Percentiles rank a stretch among this genome's conserved stretches.
phyloP scores from a whole-genome alignment of 2,113 vertebrate species.

The Planiliza haematocheilus region DNA sequence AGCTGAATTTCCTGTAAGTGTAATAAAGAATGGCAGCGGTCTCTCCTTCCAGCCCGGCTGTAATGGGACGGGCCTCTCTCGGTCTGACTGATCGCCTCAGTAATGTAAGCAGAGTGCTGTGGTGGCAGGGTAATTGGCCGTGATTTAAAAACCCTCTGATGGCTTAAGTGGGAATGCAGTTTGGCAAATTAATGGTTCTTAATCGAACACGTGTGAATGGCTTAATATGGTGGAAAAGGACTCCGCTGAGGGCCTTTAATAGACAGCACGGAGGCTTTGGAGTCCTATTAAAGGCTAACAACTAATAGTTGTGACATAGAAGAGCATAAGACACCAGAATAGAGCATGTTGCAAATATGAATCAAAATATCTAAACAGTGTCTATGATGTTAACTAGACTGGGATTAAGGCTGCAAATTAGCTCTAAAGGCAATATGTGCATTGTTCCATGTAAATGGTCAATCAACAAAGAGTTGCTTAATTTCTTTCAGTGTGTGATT shows the following conservation, averaged over 20 bases:
- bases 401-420: too few species aligned
- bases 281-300: conserved; percentile 15
- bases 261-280: background rate
- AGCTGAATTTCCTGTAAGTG: background rate
- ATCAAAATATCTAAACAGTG: too few species aligned
- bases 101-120: conserved; percentile 69
- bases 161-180: conserved; percentile 67
- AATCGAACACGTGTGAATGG: conserved; percentile 68
- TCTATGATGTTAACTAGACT: too few species aligned
- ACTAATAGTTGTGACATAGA: background rate
- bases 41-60: background rate
- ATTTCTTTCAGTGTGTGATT: too few species aligned
- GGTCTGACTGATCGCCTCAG: conserved; percentile 57
- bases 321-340: background rate
- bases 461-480: too few species aligned
- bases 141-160: conserved; percentile 77
- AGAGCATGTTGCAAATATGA: too few species aligned
- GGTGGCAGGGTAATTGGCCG: conserved; percentile 72
- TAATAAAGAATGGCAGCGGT: too few species aligned
- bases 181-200: conserved; percentile 71
- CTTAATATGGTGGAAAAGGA: conserved; percentile 66
- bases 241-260: conserved; percentile 49
- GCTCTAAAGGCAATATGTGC: too few species aligned
- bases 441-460: too few species aligned
- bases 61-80: conserved; percentile 33